phyloP scores from a whole-genome alignment of 2,113 vertebrate genomes.

The Poeciliopsis turrubarensis region DNA sequence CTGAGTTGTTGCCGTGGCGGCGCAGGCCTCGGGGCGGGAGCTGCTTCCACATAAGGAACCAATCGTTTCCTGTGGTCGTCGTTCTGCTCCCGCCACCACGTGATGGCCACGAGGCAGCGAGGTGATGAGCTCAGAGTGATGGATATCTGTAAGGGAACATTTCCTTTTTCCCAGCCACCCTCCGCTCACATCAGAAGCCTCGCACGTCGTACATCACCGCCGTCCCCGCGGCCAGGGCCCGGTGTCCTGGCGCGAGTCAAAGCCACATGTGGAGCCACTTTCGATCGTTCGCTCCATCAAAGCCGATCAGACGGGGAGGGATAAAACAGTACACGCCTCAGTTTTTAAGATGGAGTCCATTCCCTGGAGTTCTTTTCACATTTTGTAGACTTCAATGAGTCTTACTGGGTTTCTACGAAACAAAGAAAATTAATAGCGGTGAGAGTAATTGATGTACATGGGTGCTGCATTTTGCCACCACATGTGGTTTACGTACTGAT shows the following conservation, averaged over 20 bases:
- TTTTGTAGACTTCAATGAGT: not conserved
- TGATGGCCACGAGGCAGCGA: constrained; percentile 70
- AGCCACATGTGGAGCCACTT: constrained; percentile 68
- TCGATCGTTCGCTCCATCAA: constrained; percentile 11
- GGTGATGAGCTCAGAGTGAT: constrained; percentile 81
- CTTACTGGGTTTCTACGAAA: not conserved
- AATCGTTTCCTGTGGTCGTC: constrained; percentile 56
- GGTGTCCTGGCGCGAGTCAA: constrained; percentile 36
- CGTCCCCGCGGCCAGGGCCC: constrained; percentile 41
- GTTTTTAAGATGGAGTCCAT: no score
- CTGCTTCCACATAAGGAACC: constrained; percentile 71
- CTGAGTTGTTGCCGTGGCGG: constrained; percentile 50
- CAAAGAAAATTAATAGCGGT: not conserved
- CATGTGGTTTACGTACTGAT: no score
- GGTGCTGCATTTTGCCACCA: no score
- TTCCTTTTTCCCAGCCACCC: constrained; percentile 75
- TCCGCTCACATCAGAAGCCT: constrained; percentile 77
- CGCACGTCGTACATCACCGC: constrained; percentile 76
- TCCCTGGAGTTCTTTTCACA: constrained; percentile 11
- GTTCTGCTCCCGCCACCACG: constrained; percentile 64
- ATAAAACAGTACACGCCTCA: not conserved
- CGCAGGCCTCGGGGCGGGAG: constrained; percentile 48
- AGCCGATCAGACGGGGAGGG: constrained; percentile 37
- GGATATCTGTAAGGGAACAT: constrained; percentile 82
- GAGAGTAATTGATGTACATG: no score